These are phyloP conservation scores for Macrocentrus cingulum DNA, from an alignment of 1,140 invertebrate species.

Conservation along the genomic window DNA sequence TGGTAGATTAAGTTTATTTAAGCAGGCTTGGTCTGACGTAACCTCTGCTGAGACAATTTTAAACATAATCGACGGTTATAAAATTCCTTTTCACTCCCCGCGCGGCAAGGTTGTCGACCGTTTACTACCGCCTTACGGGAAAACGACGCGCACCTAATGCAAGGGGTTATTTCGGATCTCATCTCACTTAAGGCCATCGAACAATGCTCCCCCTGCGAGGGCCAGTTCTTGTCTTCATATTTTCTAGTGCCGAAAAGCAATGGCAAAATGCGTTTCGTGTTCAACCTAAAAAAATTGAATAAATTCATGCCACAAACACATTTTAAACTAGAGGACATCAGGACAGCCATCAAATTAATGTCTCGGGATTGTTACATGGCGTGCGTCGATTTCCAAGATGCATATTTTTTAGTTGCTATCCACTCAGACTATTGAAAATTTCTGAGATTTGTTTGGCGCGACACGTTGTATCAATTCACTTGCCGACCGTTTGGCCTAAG, in stretches of 20 bases:
- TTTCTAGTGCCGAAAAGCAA: slow-evolving; percentile 35
- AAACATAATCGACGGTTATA: slow-evolving; percentile 25
- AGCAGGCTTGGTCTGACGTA: slow-evolving; percentile 25
- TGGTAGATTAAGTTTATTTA: slow-evolving; percentile 18
- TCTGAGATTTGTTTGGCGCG: slow-evolving; percentile 28
- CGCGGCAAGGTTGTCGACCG: slow-evolving; percentile 2
- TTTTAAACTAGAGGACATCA: slow-evolving; percentile 35
- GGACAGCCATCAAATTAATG: slow-evolving; percentile 33
- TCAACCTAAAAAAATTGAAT: slow-evolving; percentile 36
- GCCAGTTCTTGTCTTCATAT: slow-evolving; percentile 31
- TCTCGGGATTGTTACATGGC: slow-evolving; percentile 23
- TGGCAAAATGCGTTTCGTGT: slow-evolving; percentile 33
- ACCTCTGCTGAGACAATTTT: slow-evolving; percentile 27
- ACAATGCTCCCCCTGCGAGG: slow-evolving; percentile 4
- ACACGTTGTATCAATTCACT: slow-evolving; percentile 25
- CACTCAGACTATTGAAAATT: slow-evolving; percentile 24
- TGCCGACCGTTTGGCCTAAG: slow-evolving; percentile 29
- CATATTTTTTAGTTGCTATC: slow-evolving; percentile 32
- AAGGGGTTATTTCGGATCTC: slow-evolving; percentile 13
- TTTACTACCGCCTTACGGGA: background rate
- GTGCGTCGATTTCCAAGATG: slow-evolving; percentile 39
- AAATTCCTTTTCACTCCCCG: slow-evolving; percentile 23
- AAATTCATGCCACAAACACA: slow-evolving; percentile 30
- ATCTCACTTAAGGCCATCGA: slow-evolving; percentile 4
- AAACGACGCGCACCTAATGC: background rate